Evolutionary conservation across 2,113 vertebrate species (phyloP).

Genomic region (human (Homo sapiens)): GRCh38 chr9:110475501-110476000

Average conservation of each 20-base stretch:
- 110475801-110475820: background rate
- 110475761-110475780: background rate
- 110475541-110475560: too few relatives aligned
- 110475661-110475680: too few relatives aligned
- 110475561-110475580: too few relatives aligned
- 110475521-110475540: background rate
- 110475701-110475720: background rate
- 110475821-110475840: background rate
- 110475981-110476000: background rate
- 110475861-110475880: background rate
- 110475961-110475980: slow-evolving; percentile 23
- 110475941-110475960: background rate
- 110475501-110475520: background rate
- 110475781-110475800: slow-evolving; percentile 1
- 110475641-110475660: too few relatives aligned
- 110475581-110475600: too few relatives aligned
- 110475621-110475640: too few relatives aligned
- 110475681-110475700: background rate
- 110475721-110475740: background rate
- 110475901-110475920: background rate
- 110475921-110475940: background rate
- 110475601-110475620: too few relatives aligned
- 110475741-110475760: background rate
- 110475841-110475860: background rate
- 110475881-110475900: background rate